Evolutionary conservation across 2,797 vertebrate genomes (phyloP), one percentile per base, ranked within the genome.

Genomic region (Bovichtus variegatus): DNA sequence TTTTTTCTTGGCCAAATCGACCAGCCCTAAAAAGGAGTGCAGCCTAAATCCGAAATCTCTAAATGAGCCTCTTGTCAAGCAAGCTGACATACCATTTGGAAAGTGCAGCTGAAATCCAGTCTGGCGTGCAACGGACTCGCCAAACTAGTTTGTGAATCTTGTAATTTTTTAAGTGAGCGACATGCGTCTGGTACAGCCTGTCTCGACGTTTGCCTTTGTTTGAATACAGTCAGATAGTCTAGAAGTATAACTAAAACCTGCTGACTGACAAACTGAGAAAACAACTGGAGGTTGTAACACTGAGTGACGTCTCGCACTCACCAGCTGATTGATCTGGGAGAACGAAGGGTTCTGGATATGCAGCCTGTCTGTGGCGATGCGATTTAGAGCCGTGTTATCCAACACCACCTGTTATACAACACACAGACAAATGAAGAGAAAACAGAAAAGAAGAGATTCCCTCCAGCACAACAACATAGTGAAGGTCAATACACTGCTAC

Each of bases 311-410:
- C 34, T 60, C 16, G 68, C 76, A 87, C 97, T 97, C 91, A 99
- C 97, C 97, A 99, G 94, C 91, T 99, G 98, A 91, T 99, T 99
- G 92, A 99, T 98, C 94, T 99, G 98, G 9, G 98, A 99, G 93
- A 99, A 99, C 0, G 97, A 98, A 0, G 97, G 98, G 85, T 99
- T 99, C 94, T 97, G 98, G 90, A 99, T 99, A 81, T 99, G 97
- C 68, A 99, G 95, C 79, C 98, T 89, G 94, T 99, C 98, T 2
- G 97, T 99, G 2, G 98, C 97, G 0, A 99, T 99, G 79, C 97
- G 96, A 90, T 99, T 99, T 66, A 99, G 91, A 71, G 98, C 97
- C 0, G 98, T 99, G 94, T 99, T 99, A 89, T 99, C 98, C 90
- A 99, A 87, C 79, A 99, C 98, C 84, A 99, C 98, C 98, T 99